Conservation (phyloP, 2,797 vertebrate species). For the Siniperca scherzeri region DNA sequence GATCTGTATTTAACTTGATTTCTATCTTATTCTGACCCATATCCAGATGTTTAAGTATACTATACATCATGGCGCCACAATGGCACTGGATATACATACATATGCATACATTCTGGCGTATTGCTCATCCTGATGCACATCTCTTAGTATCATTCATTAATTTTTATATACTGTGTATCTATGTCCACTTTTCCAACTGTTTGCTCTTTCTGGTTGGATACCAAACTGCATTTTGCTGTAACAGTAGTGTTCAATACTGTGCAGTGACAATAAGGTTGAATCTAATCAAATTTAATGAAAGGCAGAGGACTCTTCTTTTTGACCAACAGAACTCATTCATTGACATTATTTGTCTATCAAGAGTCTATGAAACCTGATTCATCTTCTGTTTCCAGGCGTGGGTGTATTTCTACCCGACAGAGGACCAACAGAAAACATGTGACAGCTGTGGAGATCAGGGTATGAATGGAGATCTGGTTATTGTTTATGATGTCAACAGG, state of each 20-base stretch:
- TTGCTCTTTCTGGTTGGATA: neutral
- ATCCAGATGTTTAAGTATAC: neutral
- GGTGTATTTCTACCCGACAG: conserved; percentile 84
- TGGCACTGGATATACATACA: neutral
- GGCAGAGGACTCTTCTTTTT: neutral
- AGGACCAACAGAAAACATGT: conserved; percentile 81
- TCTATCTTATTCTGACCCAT: neutral
- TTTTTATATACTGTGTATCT: neutral
- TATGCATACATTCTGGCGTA: neutral
- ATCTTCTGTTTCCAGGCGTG: conserved; percentile 70
- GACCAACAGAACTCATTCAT: neutral
- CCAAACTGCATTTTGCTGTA: neutral
- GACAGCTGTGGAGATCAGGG: conserved; percentile 76
- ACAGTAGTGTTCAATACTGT: neutral
- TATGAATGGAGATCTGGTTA: conserved; percentile 84
- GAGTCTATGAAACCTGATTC: neutral
- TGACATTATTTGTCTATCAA: neutral
- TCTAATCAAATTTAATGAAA: neutral
- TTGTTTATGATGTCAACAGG: conserved; percentile 85
- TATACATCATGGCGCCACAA: neutral
- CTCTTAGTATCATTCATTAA: neutral
- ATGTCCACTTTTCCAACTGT: neutral
- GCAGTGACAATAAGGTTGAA: neutral
- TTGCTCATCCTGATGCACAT: neutral
- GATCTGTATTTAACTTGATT: neutral